phyloP scores from a whole-genome alignment of 2,888 invertebrate species.

The Dorcus parallelipipedus region DNA sequence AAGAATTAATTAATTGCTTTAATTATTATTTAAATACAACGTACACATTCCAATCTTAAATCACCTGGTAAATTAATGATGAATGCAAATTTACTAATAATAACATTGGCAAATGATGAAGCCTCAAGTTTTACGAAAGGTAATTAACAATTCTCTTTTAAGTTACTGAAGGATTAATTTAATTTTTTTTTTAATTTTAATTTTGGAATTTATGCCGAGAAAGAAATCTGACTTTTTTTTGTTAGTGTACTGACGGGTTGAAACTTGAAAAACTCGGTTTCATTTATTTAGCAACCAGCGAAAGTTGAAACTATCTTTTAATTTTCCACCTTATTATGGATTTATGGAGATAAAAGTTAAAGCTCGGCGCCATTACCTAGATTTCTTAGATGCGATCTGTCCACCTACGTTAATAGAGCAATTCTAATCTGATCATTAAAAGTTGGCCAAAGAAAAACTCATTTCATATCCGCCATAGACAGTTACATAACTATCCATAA shows the following conservation, averaged over 20 bases:
- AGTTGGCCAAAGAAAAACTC: conserved; percentile 19
- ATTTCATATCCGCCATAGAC: conserved; percentile 15
- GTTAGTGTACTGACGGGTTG: too few relatives aligned
- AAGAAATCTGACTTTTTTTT: too few relatives aligned
- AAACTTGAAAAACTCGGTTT: too few relatives aligned
- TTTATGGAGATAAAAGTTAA: too few relatives aligned
- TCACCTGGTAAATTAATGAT: not conserved
- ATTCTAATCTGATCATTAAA: not conserved
- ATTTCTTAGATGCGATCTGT: not conserved
- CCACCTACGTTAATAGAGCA: conserved; percentile 1
- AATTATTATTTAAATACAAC: not conserved
- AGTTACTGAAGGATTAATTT: too few relatives aligned
- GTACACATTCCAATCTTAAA: not conserved
- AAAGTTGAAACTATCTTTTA: too few relatives aligned
- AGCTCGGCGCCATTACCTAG: too few relatives aligned
- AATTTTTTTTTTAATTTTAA: too few relatives aligned
- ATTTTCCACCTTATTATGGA: too few relatives aligned
- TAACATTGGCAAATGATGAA: not conserved
- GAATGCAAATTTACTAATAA: not conserved
- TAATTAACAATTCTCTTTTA: not conserved
- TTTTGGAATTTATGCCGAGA: too few relatives aligned
- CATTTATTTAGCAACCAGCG: too few relatives aligned
- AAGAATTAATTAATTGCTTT: too few relatives aligned
- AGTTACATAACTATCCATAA: conserved; percentile 22
- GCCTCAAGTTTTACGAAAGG: not conserved